Percentiles rank a stretch among this genome's conserved stretches.
phyloP scores from a whole-genome alignment of 2,888 invertebrate species.

The Tethea ocularis region DNA sequence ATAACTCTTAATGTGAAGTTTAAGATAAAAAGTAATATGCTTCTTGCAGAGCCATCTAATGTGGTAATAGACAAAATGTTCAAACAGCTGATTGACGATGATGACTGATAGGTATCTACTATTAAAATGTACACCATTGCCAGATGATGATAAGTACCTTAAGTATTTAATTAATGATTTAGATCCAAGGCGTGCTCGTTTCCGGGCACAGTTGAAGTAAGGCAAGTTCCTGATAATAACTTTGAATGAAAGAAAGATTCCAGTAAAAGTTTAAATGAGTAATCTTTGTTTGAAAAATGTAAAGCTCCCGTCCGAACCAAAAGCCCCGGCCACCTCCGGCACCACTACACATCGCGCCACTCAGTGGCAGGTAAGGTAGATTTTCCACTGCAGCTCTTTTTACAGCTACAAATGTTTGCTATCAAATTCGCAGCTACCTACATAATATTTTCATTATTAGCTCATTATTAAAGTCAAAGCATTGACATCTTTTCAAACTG shows the following conservation, averaged over 20 bases:
- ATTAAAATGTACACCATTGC: not conserved
- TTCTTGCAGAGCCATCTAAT: no score
- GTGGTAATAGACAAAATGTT: no score
- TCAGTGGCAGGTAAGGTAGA: no score
- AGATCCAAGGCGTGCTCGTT: not conserved
- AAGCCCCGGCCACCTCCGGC: not conserved
- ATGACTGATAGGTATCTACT: not conserved
- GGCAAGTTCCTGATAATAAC: not conserved
- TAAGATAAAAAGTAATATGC: no score
- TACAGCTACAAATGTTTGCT: not conserved
- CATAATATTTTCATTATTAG: no score
- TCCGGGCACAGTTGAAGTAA: not conserved
- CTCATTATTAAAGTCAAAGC: no score
- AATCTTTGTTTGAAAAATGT: not conserved
- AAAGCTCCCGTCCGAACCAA: not conserved
- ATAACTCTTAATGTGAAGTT: no score
- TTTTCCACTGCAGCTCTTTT: not conserved
- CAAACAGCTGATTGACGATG: not conserved
- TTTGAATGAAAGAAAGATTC: conserved; percentile 2
- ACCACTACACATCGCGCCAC: no score
- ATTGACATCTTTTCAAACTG: no score
- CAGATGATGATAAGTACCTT: not conserved
- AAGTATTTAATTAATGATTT: not conserved
- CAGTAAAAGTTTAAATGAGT: conserved; percentile 6
- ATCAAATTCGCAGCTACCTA: no score